Evolutionary conservation across 1,140 invertebrate species (phyloP), one percentile per base, ranked within the genome.

Genomic region (Magallana ariakensis): DNA sequence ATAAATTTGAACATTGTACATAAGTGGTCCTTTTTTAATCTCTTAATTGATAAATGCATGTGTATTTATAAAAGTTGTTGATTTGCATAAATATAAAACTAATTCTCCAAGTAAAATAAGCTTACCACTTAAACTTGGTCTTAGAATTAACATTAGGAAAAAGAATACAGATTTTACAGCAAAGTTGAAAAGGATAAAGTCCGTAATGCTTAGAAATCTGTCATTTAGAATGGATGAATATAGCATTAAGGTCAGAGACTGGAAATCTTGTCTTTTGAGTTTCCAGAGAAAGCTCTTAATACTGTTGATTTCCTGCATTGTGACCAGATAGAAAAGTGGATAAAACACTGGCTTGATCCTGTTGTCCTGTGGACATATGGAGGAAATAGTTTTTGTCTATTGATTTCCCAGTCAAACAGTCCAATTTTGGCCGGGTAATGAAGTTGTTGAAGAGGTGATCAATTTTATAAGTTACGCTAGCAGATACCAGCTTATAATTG

Each of bases 381-480:
- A 9, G 11, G 22, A 75, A 75, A 75, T 75, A 75, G 22, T 75
- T 75, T 75, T 66, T 75, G 9, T 26, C 66, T 75, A 75, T 75
- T 75, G 66, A 75, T 75, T 75, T 75, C 22, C 7, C 22, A 10
- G 66, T 75, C 10, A 75, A 75, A 26, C 33, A 62, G 66, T 75
- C 66, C 22, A 11, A 75, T 75, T 75, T 75, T 75, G 66, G 66
- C 9, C 33, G 66, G 66, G 33, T 75, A 75, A 75, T 75, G 66
- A 75, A 75, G 66, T 75, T 75, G 66, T 75, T 75, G 66, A 75
- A 19, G 33, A 75, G 66, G 26, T 75, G 66, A 75, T 75, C 66
- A 75, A 75, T 75, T 75, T 75, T 75, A 26, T 33, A 75, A 75
- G 66, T 75, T 75, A 75, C 66, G 66, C 66, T 75, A 75, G 66